Base-by-base conservation (phyloP, 2,113 vertebrate species). In the Brachirus orientalis region DNA sequence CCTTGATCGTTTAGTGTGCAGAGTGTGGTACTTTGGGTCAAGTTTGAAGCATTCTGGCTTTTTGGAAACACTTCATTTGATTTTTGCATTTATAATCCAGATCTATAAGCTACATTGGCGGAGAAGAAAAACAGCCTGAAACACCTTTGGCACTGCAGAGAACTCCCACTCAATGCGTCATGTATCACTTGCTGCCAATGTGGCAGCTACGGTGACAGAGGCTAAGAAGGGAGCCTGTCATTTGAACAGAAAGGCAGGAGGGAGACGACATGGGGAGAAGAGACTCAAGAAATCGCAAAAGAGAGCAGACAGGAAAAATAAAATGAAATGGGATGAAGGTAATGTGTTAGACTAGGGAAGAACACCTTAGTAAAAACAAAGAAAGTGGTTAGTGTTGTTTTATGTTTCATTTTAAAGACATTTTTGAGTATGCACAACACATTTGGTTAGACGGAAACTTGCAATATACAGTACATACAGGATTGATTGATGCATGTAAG, bases 141-240 rank as follows among this genome's bases (percentile, higher is more conserved):
- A 73, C 69, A 11, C 72, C 69, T 64, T 37, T 16, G 12, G 63
- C 60, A 28, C 37, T 54, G 20, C 47, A 47, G 44, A 77, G 33
- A 76, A 82, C 82, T 86, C 82, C 78, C 80, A 80, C 82, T 71
- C 76, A 77, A 67, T 62, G 69, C 58, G 43, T 79, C 76, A 63
- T 65, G 58, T 65, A 70, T 78, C 65, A 70, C 53, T 65, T 37
- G 58, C 84, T 80, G 80, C 83, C 67, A 72, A 77, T 75, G 73
- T 83, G 78, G 84, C 86, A 83, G 80, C 76, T 53, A 60, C 71
- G 64, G 77, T 86, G 82, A 89, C 81, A 87, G 76, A 69, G 83
- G 81, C 83, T 87, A 82, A 87, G 82, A 85, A 63, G 60, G 62
- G 83, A 88, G 77, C 54, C 73, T 82, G 80, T 86, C 84, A 80